Percentiles rank a stretch among this genome's conserved stretches.
These are phyloP conservation scores for Pyrrhia umbra DNA, from an alignment of 2,888 invertebrate species.

Conservation along the genomic window DNA sequence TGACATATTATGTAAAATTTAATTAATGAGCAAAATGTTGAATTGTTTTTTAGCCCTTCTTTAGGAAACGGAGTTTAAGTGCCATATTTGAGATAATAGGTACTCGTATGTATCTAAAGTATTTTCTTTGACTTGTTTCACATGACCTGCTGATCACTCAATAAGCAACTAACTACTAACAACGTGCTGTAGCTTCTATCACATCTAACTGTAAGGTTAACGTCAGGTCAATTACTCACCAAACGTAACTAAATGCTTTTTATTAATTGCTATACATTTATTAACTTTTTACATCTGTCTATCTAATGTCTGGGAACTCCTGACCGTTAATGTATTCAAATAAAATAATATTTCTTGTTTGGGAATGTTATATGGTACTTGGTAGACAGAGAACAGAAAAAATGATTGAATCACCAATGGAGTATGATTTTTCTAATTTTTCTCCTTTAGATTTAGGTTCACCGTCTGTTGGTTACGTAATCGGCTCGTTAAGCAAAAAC, in stretches of 20 bases:
- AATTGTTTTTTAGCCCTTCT: too few species aligned
- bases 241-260: constrained; percentile 21
- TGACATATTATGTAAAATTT: too few species aligned
- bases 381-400: not conserved
- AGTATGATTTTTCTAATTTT: too few species aligned
- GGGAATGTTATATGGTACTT: not conserved
- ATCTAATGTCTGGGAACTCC: constrained; percentile 26
- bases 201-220: constrained; percentile 33
- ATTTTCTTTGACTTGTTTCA: not conserved
- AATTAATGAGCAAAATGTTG: too few species aligned
- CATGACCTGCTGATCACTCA: constrained; percentile 3
- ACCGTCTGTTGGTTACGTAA: too few species aligned
- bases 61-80: too few species aligned
- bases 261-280: constrained; percentile 44
- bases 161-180: not conserved
- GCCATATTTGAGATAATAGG: too few species aligned
- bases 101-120: too few species aligned
- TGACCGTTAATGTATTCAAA: constrained; percentile 22
- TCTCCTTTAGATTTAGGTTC: too few species aligned
- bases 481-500: too few species aligned
- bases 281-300: constrained; percentile 38
- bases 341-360: constrained; percentile 5
- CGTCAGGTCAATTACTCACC: constrained; percentile 49
- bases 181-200: constrained; percentile 19
- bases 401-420: too few species aligned